Evolutionary conservation across 2,113 vertebrate species (phyloP).

Genomic region (Verasper variegatus): DNA sequence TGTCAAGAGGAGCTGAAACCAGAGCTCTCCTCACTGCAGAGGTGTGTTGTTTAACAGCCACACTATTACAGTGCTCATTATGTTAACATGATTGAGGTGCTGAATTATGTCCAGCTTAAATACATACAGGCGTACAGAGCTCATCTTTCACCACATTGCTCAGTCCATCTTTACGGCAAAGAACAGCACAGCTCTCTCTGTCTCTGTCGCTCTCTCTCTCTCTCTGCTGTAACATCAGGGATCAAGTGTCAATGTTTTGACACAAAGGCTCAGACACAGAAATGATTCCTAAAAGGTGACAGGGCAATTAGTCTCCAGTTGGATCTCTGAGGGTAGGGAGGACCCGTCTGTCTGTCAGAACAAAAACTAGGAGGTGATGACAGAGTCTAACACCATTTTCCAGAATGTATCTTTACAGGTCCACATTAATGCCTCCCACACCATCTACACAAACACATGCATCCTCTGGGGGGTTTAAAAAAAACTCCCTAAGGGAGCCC

Average conservation of each 20-base stretch:
- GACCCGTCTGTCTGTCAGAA: constrained; percentile 66
- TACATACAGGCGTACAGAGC: constrained; percentile 45
- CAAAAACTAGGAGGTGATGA: constrained; percentile 67
- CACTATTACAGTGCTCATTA: constrained; percentile 72
- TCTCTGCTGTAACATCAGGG: constrained; percentile 63
- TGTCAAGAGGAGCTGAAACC: constrained; percentile 62
- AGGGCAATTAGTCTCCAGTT: constrained; percentile 76
- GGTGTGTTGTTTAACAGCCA: constrained; percentile 67
- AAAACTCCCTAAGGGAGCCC: constrained; percentile 35
- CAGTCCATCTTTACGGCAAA: constrained; percentile 42
- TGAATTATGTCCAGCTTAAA: constrained; percentile 55
- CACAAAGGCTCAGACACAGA: constrained; percentile 71
- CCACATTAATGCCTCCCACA: constrained; percentile 62
- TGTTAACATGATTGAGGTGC: constrained; percentile 73
- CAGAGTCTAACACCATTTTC: constrained; percentile 62
- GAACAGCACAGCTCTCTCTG: constrained; percentile 30
- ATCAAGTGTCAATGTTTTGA: constrained; percentile 81
- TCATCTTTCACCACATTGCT: constrained; percentile 48
- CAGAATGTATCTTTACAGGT: constrained; percentile 65
- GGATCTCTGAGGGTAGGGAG: constrained; percentile 62
- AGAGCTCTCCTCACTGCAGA: constrained; percentile 49
- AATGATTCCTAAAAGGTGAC: constrained; percentile 77
- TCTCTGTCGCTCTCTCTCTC: constrained; percentile 3
- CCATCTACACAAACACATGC: constrained; percentile 47
- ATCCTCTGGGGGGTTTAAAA: constrained; percentile 1